Conservation (phyloP, 53 echinoderm and acorn worm genomes). For the Arbacia lixula region DNA sequence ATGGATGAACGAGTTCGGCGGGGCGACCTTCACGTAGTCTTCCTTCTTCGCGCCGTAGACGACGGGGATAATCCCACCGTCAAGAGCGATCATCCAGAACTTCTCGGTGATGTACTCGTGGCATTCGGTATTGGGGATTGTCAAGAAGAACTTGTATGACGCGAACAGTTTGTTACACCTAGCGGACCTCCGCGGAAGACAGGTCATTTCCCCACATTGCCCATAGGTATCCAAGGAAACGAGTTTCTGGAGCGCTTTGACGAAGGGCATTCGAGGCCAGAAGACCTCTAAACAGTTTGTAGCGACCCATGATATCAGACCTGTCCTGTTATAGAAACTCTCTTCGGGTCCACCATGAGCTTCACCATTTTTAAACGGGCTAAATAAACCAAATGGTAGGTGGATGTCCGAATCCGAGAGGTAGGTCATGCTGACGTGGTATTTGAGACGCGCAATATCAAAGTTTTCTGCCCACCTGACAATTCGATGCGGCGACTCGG, state of each 20-base stretch:
- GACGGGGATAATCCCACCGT: slow-evolving; percentile 75
- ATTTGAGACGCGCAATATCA: slow-evolving; percentile 62
- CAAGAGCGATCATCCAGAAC: slow-evolving; percentile 70
- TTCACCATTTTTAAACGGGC: slow-evolving; percentile 11
- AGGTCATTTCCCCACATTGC: slow-evolving; percentile 72
- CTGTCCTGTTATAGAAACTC: slow-evolving; percentile 23
- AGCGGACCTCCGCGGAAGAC: slow-evolving; percentile 75
- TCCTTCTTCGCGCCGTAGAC: slow-evolving; percentile 81
- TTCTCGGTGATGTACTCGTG: slow-evolving; percentile 93
- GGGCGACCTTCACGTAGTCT: slow-evolving; percentile 71
- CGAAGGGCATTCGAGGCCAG: slow-evolving; percentile 84
- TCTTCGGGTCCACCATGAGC: neutral
- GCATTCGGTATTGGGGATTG: slow-evolving; percentile 84
- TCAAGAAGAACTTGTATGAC: slow-evolving; percentile 79
- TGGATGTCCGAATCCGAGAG: slow-evolving; percentile 78
- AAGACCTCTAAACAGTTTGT: slow-evolving; percentile 69
- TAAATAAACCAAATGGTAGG: slow-evolving; percentile 64
- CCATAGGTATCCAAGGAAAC: slow-evolving; percentile 76
- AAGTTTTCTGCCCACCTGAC: slow-evolving; percentile 71
- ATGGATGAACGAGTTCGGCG: slow-evolving; percentile 87
- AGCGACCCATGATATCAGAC: slow-evolving; percentile 46
- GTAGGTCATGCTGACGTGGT: slow-evolving; percentile 93
- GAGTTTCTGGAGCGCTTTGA: slow-evolving; percentile 61
- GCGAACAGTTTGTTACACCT: slow-evolving; percentile 62
- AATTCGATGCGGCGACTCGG: slow-evolving; percentile 73